A percentile compares a stretch with the other conserved stretches of the same genome.
phyloP scores from a whole-genome alignment of 2,113 vertebrate species.

The Herpailurus yagouaroundi region DNA sequence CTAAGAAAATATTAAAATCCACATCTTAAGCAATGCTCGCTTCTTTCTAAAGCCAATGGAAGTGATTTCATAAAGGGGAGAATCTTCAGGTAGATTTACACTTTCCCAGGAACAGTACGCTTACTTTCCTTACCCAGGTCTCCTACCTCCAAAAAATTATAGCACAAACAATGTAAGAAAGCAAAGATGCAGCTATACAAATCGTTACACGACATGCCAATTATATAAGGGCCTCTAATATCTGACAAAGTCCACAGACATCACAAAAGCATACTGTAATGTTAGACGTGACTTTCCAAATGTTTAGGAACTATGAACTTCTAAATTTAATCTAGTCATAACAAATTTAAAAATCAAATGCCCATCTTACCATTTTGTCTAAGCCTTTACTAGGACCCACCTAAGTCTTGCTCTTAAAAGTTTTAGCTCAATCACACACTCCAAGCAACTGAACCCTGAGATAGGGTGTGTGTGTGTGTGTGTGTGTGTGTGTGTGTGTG shows the following conservation, averaged over 20 bases:
- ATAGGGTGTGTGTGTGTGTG: background rate
- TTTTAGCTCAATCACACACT: background rate
- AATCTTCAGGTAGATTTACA: background rate
- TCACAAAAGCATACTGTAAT: background rate
- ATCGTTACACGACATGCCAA: background rate
- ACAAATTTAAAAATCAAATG: constrained; percentile 41
- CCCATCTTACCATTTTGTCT: background rate
- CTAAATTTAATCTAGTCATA: background rate
- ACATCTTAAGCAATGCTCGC: background rate
- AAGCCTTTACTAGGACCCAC: background rate
- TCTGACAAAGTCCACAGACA: background rate
- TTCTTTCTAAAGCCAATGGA: background rate
- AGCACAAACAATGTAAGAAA: background rate
- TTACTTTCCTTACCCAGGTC: background rate
- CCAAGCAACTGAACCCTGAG: background rate
- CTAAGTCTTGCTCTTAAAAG: background rate
- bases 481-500: background rate
- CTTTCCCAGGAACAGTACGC: background rate
- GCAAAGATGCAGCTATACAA: background rate
- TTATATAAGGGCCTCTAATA: background rate
- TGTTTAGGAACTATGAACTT: background rate
- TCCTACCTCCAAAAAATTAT: background rate
- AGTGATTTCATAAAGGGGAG: background rate
- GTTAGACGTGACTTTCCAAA: background rate
- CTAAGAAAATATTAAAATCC: background rate